Evolutionary conservation across 2,888 invertebrate species (phyloP).

Genomic region (Mythimna lalbum): DNA sequence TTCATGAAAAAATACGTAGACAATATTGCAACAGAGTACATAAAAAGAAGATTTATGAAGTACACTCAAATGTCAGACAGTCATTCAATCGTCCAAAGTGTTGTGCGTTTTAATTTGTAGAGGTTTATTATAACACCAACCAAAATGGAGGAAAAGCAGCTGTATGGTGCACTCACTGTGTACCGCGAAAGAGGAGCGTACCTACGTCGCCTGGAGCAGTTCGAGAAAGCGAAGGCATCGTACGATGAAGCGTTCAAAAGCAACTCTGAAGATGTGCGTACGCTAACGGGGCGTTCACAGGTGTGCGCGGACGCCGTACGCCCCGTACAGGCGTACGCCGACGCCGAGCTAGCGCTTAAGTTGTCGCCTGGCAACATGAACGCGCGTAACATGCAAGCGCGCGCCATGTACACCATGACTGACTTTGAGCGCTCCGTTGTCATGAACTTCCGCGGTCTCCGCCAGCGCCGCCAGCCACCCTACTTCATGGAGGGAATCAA

Average conservation of each 20-base stretch:
- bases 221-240: conserved; percentile 84
- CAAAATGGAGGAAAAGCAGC: conserved; percentile 83
- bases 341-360: conserved; percentile 85
- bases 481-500: conserved; percentile 87
- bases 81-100: background rate
- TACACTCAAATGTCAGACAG: background rate
- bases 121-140: conserved; percentile 34
- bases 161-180: conserved; percentile 83
- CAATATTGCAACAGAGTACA: background rate
- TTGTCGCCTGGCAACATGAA: conserved; percentile 84
- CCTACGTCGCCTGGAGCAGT: conserved; percentile 85
- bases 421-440: conserved; percentile 87
- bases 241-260: conserved; percentile 84
- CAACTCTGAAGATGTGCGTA: conserved; percentile 80
- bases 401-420: conserved; percentile 87
- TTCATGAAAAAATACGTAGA: conserved; percentile 1
- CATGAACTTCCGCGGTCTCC: conserved; percentile 84
- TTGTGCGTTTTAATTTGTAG: conserved; percentile 55
- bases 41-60: background rate
- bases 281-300: conserved; percentile 83
- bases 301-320: conserved; percentile 85
- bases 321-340: conserved; percentile 83
- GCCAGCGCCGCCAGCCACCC: conserved; percentile 81
- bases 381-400: conserved; percentile 85
- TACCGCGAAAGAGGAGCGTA: conserved; percentile 86